phyloP scores from a whole-genome alignment of 2,888 invertebrate species.

The Ernsta delagoae region DNA sequence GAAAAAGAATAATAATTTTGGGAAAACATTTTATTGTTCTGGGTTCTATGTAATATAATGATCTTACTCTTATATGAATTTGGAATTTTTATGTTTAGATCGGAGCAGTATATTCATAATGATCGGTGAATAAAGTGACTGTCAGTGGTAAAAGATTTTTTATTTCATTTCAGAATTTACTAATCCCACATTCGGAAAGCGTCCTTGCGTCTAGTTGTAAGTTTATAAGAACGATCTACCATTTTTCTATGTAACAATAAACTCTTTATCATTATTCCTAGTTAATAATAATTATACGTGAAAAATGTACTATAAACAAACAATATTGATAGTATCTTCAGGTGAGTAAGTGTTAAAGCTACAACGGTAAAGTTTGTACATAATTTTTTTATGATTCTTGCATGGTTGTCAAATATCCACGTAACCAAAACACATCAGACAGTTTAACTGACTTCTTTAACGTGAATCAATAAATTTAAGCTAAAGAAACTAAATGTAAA shows the following conservation, averaged over 20 bases:
- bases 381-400: neutral
- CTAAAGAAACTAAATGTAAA: neutral
- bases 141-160: slow-evolving; percentile 72
- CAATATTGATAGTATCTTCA: no score
- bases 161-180: slow-evolving; percentile 47
- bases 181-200: slow-evolving; percentile 65
- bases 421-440: neutral
- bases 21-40: slow-evolving; percentile 75
- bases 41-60: slow-evolving; percentile 69
- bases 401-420: slow-evolving; percentile 12
- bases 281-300: neutral
- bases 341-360: no score
- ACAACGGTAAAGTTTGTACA: neutral
- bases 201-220: slow-evolving; percentile 54
- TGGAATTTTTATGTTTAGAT: slow-evolving; percentile 79
- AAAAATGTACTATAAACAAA: no score
- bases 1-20: slow-evolving; percentile 74
- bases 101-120: slow-evolving; percentile 72
- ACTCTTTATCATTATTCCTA: neutral
- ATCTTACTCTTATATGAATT: slow-evolving; percentile 59
- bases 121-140: slow-evolving; percentile 80
- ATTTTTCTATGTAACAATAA: slow-evolving; percentile 72
- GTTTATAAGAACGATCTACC: slow-evolving; percentile 58
- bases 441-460: neutral
- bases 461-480: neutral